A percentile compares a stretch with the other conserved stretches of the same genome.
Evolutionary conservation across 2,888 invertebrate genomes (phyloP).

Genomic region (Marronus borbonicus): DNA sequence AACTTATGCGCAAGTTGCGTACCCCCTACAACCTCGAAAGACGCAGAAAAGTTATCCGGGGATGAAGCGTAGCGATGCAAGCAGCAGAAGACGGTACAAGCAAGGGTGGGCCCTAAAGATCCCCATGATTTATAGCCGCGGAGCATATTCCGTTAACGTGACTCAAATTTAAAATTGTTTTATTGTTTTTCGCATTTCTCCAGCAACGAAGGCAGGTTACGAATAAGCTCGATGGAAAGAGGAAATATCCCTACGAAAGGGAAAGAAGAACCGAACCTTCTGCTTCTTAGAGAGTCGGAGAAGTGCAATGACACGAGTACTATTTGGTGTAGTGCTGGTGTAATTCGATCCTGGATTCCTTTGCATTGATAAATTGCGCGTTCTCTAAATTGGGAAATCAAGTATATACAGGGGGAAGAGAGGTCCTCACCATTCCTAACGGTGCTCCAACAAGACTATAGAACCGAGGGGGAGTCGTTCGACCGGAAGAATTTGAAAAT

Average conservation of each 20-base stretch:
- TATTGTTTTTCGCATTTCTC: slow-evolving; percentile 67
- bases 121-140: slow-evolving; percentile 68
- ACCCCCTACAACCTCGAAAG: neutral
- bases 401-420: slow-evolving; percentile 43
- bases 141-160: slow-evolving; percentile 68
- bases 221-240: neutral
- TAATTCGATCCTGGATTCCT: slow-evolving; percentile 52
- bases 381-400: slow-evolving; percentile 50
- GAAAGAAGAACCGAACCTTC: slow-evolving; percentile 9
- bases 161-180: slow-evolving; percentile 69
- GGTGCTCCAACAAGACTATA: neutral
- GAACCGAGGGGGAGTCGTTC: slow-evolving; percentile 12
- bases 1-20: slow-evolving; percentile 16
- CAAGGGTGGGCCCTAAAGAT: slow-evolving; percentile 63
- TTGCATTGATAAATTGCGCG: slow-evolving; percentile 53
- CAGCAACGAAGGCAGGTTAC: slow-evolving; percentile 48
- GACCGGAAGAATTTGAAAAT: slow-evolving; percentile 38
- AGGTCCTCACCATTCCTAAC: neutral
- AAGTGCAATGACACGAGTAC: slow-evolving; percentile 21
- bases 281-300: slow-evolving; percentile 1
- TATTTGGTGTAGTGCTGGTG: neutral
- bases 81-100: slow-evolving; percentile 34
- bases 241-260: neutral
- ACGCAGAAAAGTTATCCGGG: slow-evolving; percentile 41
- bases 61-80: neutral